Base-by-base conservation (phyloP, 2,797 vertebrate genomes). In the Siniperca scherzeri region DNA sequence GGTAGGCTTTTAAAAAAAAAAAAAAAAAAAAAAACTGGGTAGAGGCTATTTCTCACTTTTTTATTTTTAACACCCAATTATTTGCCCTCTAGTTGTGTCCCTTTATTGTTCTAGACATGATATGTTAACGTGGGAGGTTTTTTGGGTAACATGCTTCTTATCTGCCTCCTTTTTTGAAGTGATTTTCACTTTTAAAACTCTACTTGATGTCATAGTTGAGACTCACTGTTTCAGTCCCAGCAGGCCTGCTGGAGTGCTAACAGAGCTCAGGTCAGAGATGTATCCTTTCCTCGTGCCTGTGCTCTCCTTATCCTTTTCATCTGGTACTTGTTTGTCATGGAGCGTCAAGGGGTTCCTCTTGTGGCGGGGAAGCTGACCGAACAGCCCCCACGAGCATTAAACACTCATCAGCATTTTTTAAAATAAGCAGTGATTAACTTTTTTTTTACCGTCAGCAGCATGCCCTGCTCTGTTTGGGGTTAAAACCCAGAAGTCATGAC, bases 311-410 rank as follows among this genome's bases (percentile, higher is more conserved):
- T 84, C 84, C 61, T 48, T 60, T 73, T 91, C 92, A 91, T 93
- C 92, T 95, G 93, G 82, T 92, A 87, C 89, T 83, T 78, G 83
- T 94, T 94, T 93, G 90, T 89, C 86, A 83, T 40, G 80, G 75
- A 42, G 84, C 64, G 72, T 91, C 80, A 67, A 72, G 87, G 68
- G 61, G 82, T 83, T 81, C 80, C 83, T 83, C 74, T 85, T 78
- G 74, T 83, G 75, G 77, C 60, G 69, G 61, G 53, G 74, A 79
- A 53, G 80, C 80, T 83, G 50, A 78, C 69, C 9, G 9, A 82
- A 74, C 80, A 56, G 71, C 71, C 59, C 76, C 65, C 44, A 12
- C 16, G 72, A 80, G 62, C 27, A 55, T 81, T 60, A 62, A 67
- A 73, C 52, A 6, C 55, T 2, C 64, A 25, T 57, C 65, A 59